Evolutionary conservation across 2,113 vertebrate genomes (phyloP), one percentile per base, ranked within the genome.

Genomic region (Macquaria ambigua): DNA sequence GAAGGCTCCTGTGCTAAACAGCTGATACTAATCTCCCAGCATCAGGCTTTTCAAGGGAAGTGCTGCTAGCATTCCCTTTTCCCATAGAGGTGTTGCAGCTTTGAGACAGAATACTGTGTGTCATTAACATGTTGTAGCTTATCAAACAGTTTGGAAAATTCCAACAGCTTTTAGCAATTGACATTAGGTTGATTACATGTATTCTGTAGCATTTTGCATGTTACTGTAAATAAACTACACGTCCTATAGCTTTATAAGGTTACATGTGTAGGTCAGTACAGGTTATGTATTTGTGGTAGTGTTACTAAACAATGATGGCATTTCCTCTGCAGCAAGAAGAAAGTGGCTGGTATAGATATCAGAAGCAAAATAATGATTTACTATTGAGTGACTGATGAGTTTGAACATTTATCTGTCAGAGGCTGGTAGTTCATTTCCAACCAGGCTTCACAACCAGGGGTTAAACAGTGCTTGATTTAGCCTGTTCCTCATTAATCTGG

Each of bases 401-500:
- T 34, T 34, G 34, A 34, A 34, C 34, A 34, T 34, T 34, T 34
- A 34, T 34, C 34, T 34, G 34, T 34, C 34, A 34, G 34, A 4
- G 34, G 34, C 34, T 34, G 34, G 34, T 34, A 34, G 34, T 34
- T 34, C 3, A 34, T 34, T 34, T 72, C 52, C 6, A 63, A 78
- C 1, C 53, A 23, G 50, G 58, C 68, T 25, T 70, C 52, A 52
- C 56, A 58, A 79, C 63, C 64, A 66, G 8, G 16, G 46, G 28
- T 76, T 72, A 21, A 52, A 80, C 37, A 20, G 34, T 18, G 14
- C 62, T 58, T 14, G 11, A 31, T 79, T 74, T 59, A 59, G 74
- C 50, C 61, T 34, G 55, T 63, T 82, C 53, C 1, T 31, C 43
- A 87, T 81, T 79, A 84, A 89, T 85, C 69, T 53, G 78, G 84